These are phyloP conservation scores for Lasius platythorax DNA, from an alignment of 2,888 invertebrate genomes.

Conservation along the genomic window DNA sequence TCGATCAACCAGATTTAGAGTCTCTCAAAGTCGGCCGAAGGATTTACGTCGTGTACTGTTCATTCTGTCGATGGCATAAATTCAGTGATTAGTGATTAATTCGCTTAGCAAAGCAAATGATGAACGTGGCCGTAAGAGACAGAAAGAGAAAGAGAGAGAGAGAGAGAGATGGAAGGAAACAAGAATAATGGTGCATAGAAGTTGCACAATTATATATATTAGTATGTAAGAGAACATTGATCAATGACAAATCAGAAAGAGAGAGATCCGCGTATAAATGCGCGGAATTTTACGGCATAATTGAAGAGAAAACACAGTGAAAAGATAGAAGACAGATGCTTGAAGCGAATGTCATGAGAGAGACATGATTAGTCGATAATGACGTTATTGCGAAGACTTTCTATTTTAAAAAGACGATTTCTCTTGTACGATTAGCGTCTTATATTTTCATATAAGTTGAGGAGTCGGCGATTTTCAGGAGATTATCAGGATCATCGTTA, in stretches of 20 bases:
- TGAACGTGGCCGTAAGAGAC: constrained; percentile 14
- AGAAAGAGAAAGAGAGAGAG: not conserved
- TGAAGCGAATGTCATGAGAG: constrained; percentile 16
- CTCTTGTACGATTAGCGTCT: not conserved
- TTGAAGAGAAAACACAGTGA: not conserved
- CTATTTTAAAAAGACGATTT: not conserved
- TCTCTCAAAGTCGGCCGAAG: constrained; percentile 1
- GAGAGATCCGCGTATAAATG: not conserved
- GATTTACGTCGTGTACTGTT: constrained; percentile 36
- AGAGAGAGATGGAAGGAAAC: not conserved
- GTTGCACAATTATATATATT: constrained; percentile 22
- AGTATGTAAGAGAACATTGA: constrained; percentile 16
- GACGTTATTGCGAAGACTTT: not conserved
- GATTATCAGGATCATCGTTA: constrained; percentile 16
- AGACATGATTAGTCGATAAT: constrained; percentile 29
- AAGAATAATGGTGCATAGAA: not conserved
- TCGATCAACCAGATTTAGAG: not conserved
- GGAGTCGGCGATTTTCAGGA: not conserved
- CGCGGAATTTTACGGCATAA: not conserved
- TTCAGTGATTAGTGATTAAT: constrained; percentile 41
- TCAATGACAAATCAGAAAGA: constrained; percentile 6
- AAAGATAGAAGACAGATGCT: not conserved
- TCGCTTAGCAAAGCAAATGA: constrained; percentile 37
- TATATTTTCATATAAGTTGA: not conserved
- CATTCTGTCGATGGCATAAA: constrained; percentile 35